Evolutionary conservation across 64 coral and sea anemone species (phyloP).

Genomic region (Stichodactyla mertensii): DNA sequence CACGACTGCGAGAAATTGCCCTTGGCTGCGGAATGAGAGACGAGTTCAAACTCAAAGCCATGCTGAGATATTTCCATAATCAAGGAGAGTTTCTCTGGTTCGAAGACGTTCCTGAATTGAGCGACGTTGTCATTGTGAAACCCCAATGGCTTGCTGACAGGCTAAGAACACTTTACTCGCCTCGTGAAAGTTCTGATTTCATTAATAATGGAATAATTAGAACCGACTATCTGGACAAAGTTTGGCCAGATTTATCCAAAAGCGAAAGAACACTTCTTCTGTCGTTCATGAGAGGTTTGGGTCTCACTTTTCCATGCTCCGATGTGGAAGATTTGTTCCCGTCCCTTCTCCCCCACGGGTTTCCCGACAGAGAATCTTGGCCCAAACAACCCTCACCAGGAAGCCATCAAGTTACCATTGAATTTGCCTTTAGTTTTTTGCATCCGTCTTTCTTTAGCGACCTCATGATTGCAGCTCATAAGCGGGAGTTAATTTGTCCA

Average conservation of each 20-base stretch:
- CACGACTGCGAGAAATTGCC: slow-evolving; percentile 64
- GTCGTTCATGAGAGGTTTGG: slow-evolving; percentile 59
- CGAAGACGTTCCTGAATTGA: slow-evolving; percentile 69
- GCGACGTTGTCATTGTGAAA: slow-evolving; percentile 70
- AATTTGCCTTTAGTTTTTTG: slow-evolving; percentile 78
- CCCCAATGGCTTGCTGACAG: slow-evolving; percentile 74
- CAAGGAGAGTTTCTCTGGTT: slow-evolving; percentile 92
- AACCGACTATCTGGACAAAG: slow-evolving; percentile 49
- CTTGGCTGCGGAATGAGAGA: slow-evolving; percentile 82
- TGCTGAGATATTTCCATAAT: slow-evolving; percentile 83
- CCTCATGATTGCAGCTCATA: slow-evolving; percentile 44
- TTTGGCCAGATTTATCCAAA: slow-evolving; percentile 60
- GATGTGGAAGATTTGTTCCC: slow-evolving; percentile 67
- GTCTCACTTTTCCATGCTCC: slow-evolving; percentile 63
- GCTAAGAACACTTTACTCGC: slow-evolving; percentile 44
- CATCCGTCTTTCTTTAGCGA: slow-evolving; percentile 84
- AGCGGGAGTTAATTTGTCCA: slow-evolving; percentile 14
- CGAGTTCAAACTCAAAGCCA: slow-evolving; percentile 78
- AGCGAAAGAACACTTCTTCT: slow-evolving; percentile 36
- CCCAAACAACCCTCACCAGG: slow-evolving; percentile 28
- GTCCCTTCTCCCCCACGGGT: slow-evolving; percentile 52
- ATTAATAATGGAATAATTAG: slow-evolving; percentile 54
- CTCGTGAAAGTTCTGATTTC: slow-evolving; percentile 36
- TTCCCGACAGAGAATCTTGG: slow-evolving; percentile 53
- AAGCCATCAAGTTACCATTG: slow-evolving; percentile 57